These are phyloP conservation scores for Acropora tenuis DNA, from an alignment of 64 coral and sea anemone species.

Conservation along the genomic window DNA sequence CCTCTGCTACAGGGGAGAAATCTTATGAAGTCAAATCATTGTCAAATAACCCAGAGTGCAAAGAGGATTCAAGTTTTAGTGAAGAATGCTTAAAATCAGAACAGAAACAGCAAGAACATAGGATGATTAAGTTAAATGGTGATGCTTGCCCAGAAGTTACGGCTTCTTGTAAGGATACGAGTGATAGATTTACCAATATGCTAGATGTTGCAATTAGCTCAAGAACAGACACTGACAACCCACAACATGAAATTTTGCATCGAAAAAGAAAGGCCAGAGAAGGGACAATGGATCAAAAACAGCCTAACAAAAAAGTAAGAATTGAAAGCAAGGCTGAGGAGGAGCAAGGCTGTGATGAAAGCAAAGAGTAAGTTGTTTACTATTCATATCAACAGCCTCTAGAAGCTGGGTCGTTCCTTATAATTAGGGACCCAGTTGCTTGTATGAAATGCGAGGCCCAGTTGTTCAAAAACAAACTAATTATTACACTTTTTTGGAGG, in stretches of 20 bases:
- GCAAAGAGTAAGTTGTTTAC: slow-evolving; percentile 30
- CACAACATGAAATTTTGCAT: background rate
- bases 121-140: background rate
- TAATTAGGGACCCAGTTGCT: too few relatives aligned
- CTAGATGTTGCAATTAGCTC: background rate
- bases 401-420: too few relatives aligned
- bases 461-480: too few relatives aligned
- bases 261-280: slow-evolving; percentile 19
- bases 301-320: background rate
- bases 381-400: too few relatives aligned
- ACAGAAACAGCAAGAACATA: background rate
- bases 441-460: too few relatives aligned
- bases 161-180: background rate
- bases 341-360: background rate
- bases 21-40: background rate
- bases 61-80: background rate
- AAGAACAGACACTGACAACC: background rate
- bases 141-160: background rate
- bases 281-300: background rate
- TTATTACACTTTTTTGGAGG: too few relatives aligned
- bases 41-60: background rate
- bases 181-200: background rate
- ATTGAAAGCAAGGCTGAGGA: slow-evolving; percentile 23
- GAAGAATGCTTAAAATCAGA: background rate
- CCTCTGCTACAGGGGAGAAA: background rate